Base-by-base conservation (phyloP, 1,140 invertebrate genomes). In the Drosophila virilis region DNA sequence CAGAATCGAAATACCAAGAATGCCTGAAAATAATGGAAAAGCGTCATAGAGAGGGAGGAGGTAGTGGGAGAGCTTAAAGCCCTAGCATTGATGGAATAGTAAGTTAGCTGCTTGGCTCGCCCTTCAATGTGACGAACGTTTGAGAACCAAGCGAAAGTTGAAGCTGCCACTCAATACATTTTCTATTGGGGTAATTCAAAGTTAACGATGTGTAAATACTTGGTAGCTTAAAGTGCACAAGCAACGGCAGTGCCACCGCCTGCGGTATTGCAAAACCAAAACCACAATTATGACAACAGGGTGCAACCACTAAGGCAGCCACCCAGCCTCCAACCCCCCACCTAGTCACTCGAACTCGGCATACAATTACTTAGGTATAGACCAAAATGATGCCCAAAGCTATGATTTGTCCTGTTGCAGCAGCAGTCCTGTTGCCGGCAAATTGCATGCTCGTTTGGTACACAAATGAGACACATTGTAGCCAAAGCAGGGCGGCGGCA, bases 191-290 rank as follows among this genome's bases (percentile, higher is more conserved):
- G 73, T 83, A 74, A 89, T 89, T 89, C 80, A 78, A 71, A 89
- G 67, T 78, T 89, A 89, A 89, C 84, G 84, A 89, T 89, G 83
- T 89, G 83, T 83, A 88, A 88, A 89, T 88, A 84, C 80, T 88
- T 89, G 74, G 62, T 59, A 65, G 73, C 70, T 89, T 74, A 67
- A 89, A 83, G 82, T 74, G 68, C 69, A 83, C 60, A 74, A 64
- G 54, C 54, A 64, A 32, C 40, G 33, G 9, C 35, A 33, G 35
- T 13, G 7, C 22, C 52, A 28, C 8, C 13, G 15, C 35, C 35
- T 64, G 52, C 28, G 17, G 46, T 22, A 64, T 15, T 58, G 42
- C 46, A 58, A 28, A 52, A 55, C 55, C 13, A 66, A 62, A 74
- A 79, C 83, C 83, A 67, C 83, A 88, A 86, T 88, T 86, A 88